These are phyloP conservation scores for Benthosema pterotum DNA, from an alignment of 2,797 vertebrate species.

Conservation along the genomic window DNA sequence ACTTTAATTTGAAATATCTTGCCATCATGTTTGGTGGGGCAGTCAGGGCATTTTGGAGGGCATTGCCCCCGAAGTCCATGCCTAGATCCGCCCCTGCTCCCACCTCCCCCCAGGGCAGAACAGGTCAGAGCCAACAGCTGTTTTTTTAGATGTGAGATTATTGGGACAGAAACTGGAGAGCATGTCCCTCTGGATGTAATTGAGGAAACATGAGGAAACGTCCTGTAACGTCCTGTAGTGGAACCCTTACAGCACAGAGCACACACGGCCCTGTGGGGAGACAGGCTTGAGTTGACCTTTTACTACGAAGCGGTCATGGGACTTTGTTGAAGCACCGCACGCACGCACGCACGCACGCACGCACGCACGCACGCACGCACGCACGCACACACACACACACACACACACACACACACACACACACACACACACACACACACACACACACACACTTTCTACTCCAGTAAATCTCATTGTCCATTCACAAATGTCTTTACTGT, in stretches of 20 bases:
- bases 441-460: no score
- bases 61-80: no score
- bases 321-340: not conserved
- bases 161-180: conserved; percentile 46
- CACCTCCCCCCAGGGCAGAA: conserved; percentile 1
- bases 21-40: no score
- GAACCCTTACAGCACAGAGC: conserved; percentile 47
- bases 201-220: conserved; percentile 50
- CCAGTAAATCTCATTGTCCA: no score
- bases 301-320: not conserved
- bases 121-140: conserved; percentile 59
- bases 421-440: no score
- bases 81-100: no score
- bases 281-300: not conserved
- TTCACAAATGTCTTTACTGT: no score
- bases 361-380: not conserved
- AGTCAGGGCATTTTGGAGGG: no score
- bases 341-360: no score
- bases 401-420: no score
- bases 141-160: conserved; percentile 65
- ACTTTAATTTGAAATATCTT: no score
- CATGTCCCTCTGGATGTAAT: conserved; percentile 51
- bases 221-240: conserved; percentile 51
- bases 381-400: conserved; percentile 1
- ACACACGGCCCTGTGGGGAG: conserved; percentile 17